A percentile compares a stretch with the other conserved stretches of the same genome.
These are phyloP conservation scores for Mystacornis crossleyi DNA, from an alignment of 2,113 vertebrate genomes.

Conservation along the genomic window DNA sequence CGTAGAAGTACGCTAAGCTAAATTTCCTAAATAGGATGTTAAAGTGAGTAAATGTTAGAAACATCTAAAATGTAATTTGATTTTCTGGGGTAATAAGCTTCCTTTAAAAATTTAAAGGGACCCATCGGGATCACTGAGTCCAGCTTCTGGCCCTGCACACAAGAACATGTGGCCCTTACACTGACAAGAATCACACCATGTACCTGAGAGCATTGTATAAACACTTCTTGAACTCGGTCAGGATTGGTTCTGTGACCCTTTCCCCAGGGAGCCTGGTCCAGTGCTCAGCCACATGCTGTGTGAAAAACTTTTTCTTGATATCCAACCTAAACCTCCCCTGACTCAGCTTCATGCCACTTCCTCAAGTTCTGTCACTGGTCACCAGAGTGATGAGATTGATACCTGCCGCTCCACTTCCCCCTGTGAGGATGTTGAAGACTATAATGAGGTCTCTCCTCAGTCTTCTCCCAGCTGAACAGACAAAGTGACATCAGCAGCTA, in stretches of 20 bases:
- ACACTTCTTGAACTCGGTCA: neutral
- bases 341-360: neutral
- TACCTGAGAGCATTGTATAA: neutral
- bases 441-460: neutral
- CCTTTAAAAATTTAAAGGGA: neutral
- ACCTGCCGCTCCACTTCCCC: neutral
- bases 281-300: neutral
- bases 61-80: neutral
- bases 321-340: neutral
- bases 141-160: neutral
- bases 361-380: neutral
- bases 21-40: neutral
- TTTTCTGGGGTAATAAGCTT: neutral
- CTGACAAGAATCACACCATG: neutral
- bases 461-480: neutral
- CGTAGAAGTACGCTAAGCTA: neutral
- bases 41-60: neutral
- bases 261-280: neutral
- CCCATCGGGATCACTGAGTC: accelerated
- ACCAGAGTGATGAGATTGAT: neutral
- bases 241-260: neutral
- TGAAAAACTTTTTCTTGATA: neutral
- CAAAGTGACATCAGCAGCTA: no score
- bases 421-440: neutral
- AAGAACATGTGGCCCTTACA: neutral